Conservation (phyloP, 2,888 invertebrate species). For the Mycalesis mineus region DNA sequence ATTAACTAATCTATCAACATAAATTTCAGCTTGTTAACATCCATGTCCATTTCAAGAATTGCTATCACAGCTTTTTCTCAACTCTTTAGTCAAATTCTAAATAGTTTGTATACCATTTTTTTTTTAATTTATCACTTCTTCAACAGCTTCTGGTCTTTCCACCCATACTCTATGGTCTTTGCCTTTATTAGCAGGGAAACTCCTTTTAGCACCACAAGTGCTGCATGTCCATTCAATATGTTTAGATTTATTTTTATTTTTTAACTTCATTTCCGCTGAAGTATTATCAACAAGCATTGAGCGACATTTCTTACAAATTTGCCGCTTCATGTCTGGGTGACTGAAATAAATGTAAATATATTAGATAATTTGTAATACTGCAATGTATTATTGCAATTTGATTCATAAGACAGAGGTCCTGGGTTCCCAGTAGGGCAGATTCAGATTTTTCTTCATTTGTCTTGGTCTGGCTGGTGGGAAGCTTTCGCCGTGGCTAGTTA, state of each 20-base stretch:
- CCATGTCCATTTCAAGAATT: too few relatives aligned
- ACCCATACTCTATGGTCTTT: constrained; percentile 72
- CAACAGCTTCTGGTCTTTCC: constrained; percentile 69
- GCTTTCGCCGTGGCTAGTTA: too few relatives aligned
- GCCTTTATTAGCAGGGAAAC: constrained; percentile 45
- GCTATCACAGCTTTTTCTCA: too few relatives aligned
- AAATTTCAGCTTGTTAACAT: too few relatives aligned
- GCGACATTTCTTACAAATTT: constrained; percentile 79
- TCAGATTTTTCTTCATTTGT: too few relatives aligned
- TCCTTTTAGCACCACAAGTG: constrained; percentile 46
- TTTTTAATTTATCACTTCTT: constrained; percentile 54
- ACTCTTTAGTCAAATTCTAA: too few relatives aligned
- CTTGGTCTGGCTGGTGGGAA: too few relatives aligned
- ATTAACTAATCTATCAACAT: too few relatives aligned
- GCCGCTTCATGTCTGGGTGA: constrained; percentile 79
- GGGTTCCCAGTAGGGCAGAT: too few relatives aligned
- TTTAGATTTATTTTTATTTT: constrained; percentile 60
- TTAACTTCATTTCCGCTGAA: constrained; percentile 71
- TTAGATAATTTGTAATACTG: too few relatives aligned
- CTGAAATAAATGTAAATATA: constrained; percentile 52
- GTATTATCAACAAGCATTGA: constrained; percentile 71
- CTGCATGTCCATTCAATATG: constrained; percentile 69
- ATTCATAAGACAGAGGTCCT: too few relatives aligned
- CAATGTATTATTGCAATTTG: too few relatives aligned
- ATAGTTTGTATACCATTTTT: neutral